phyloP scores from a whole-genome alignment of 2,113 vertebrate genomes.

The Hippocampus guttulatus region DNA sequence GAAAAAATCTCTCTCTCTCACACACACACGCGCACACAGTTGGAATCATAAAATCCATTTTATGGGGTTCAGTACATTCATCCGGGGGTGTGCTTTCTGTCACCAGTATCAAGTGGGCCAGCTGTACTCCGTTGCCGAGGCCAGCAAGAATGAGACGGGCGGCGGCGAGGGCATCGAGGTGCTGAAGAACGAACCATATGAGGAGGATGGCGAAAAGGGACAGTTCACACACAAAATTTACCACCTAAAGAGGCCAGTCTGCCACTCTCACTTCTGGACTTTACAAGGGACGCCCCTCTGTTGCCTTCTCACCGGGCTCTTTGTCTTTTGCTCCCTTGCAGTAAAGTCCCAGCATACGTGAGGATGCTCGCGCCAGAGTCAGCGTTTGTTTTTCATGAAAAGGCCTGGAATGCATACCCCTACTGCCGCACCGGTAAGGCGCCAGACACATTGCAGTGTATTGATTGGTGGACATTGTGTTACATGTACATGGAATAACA shows the following conservation, averaged over 20 bases:
- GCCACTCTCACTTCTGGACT: neutral
- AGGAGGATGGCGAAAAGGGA: constrained; percentile 91
- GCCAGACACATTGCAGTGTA: neutral
- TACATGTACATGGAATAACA: neutral
- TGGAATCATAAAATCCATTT: neutral
- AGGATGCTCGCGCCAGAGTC: constrained; percentile 96
- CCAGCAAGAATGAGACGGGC: constrained; percentile 97
- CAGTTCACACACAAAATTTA: constrained; percentile 97
- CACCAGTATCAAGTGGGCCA: constrained; percentile 93
- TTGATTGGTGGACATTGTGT: neutral
- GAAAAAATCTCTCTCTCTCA: too few species aligned
- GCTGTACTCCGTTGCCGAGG: constrained; percentile 94
- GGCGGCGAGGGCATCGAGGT: constrained; percentile 97
- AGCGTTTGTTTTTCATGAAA: constrained; percentile 93
- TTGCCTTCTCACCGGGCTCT: neutral
- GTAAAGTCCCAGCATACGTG: constrained; percentile 94
- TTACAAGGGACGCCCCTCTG: neutral
- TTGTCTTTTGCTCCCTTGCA: constrained; percentile 44
- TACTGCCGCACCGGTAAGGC: constrained; percentile 94
- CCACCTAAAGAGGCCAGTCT: constrained; percentile 81
- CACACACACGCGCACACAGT: too few species aligned
- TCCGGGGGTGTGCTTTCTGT: constrained; percentile 4
- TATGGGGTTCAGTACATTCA: too few species aligned
- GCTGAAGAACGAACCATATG: constrained; percentile 92
- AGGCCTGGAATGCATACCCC: constrained; percentile 96